These are phyloP conservation scores for Coendou prehensilis DNA, from an alignment of 2,797 vertebrate genomes.

Conservation along the genomic window DNA sequence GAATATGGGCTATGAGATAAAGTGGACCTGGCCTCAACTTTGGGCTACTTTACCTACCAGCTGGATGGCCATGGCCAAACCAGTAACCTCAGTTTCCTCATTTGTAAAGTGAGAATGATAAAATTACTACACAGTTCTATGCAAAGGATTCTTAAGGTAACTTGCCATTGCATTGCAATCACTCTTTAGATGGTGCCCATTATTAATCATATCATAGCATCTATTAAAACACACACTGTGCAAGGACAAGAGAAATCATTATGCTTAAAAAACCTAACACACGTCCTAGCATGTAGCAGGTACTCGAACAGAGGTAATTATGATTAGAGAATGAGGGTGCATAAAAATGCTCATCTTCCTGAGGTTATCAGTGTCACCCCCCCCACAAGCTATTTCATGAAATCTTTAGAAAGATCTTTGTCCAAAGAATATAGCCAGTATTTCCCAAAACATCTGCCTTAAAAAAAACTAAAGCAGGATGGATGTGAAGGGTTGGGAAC, in stretches of 20 bases:
- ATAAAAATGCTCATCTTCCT: neutral
- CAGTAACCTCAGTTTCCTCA: neutral
- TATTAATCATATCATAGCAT: neutral
- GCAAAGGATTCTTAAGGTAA: neutral
- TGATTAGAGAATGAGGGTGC: neutral
- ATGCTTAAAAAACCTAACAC: neutral
- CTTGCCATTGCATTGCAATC: neutral
- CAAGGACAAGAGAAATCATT: neutral
- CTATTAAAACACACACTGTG: neutral
- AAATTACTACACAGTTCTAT: neutral
- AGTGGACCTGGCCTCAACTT: neutral
- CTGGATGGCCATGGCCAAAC: neutral
- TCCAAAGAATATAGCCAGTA: neutral
- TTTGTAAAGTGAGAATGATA: conserved; percentile 7
- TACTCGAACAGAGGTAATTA: neutral
- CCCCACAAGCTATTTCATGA: neutral
- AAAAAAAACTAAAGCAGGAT: conserved; percentile 59
- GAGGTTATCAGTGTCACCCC: neutral
- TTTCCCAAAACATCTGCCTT: conserved; percentile 61
- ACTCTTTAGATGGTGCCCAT: neutral
- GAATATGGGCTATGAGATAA: neutral
- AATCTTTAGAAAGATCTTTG: neutral
- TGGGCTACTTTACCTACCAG: neutral
- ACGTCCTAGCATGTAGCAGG: neutral
- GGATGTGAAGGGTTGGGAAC: neutral